These are phyloP conservation scores for Anthonomus grandis DNA, from an alignment of 1,140 invertebrate species.

Conservation along the genomic window DNA sequence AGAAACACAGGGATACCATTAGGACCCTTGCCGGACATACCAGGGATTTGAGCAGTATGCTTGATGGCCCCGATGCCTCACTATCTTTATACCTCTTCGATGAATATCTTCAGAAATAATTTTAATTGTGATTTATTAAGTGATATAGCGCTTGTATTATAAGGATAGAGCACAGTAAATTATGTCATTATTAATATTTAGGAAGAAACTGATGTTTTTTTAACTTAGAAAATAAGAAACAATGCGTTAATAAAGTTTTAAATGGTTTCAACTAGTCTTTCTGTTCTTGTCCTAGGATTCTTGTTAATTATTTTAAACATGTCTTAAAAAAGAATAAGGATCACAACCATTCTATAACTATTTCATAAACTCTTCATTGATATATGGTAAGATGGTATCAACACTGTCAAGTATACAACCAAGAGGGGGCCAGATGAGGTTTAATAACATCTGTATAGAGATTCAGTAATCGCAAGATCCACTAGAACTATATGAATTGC, in stretches of 20 bases:
- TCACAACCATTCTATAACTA: no score
- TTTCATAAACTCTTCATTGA: no score
- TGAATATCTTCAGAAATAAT: slow-evolving; percentile 66
- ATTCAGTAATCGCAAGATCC: no score
- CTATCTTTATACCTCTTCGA: slow-evolving; percentile 71
- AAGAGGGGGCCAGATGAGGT: no score
- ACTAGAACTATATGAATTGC: no score
- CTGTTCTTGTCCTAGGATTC: not conserved
- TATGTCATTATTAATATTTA: not conserved
- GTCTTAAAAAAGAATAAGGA: no score
- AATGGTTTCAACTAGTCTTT: not conserved
- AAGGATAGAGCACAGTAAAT: not conserved
- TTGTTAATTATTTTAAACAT: not conserved
- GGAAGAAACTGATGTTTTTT: no score
- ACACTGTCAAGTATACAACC: no score
- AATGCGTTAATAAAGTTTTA: not conserved
- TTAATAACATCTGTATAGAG: no score
- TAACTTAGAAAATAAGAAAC: no score
- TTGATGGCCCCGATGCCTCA: slow-evolving; percentile 56
- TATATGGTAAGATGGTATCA: no score
- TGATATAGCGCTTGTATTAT: not conserved
- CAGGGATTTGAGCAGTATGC: slow-evolving; percentile 65
- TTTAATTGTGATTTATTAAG: not conserved
- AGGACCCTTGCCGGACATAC: slow-evolving; percentile 68
- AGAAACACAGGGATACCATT: slow-evolving; percentile 62